These are phyloP conservation scores for Caenorhabditis sinica DNA, from an alignment of 2,888 invertebrate genomes.

Conservation along the genomic window DNA sequence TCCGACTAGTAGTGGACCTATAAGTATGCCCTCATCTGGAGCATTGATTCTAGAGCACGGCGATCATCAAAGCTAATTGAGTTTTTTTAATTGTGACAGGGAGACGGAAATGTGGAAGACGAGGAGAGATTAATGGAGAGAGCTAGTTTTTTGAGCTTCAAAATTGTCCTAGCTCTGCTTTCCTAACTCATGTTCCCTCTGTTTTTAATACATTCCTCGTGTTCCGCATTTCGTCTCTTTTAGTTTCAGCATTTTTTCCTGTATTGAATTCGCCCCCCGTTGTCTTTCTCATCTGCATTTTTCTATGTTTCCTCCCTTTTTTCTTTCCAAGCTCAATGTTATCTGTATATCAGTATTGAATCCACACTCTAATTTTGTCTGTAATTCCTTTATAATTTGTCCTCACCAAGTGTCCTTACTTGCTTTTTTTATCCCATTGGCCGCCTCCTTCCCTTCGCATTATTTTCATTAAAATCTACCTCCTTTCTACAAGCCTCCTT, in stretches of 20 bases:
- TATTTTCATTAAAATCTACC: not conserved
- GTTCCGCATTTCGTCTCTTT: not conserved
- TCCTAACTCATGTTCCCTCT: no score
- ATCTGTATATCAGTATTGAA: constrained; percentile 16
- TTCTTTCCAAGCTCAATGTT: no score
- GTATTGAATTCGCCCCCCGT: constrained; percentile 1
- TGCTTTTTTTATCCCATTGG: not conserved
- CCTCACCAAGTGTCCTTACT: not conserved
- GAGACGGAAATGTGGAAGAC: not conserved
- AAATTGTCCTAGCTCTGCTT: no score
- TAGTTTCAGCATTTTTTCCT: not conserved
- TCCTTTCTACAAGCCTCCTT: not conserved
- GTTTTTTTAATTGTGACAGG: not conserved
- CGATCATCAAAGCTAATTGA: constrained; percentile 1
- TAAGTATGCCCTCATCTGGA: constrained; percentile 29
- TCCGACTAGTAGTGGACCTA: constrained; percentile 27
- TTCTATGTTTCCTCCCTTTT: not conserved
- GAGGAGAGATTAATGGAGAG: not conserved
- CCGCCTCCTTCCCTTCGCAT: not conserved
- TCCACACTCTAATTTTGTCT: not conserved
- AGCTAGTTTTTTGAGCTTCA: no score
- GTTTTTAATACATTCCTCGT: no score
- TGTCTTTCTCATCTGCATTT: constrained; percentile 8
- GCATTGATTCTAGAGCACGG: constrained; percentile 41
- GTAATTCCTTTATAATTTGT: not conserved